Evolutionary conservation across 92 coral and sea anemone species (phyloP).

Genomic region (Desmophyllum pertusum): DNA sequence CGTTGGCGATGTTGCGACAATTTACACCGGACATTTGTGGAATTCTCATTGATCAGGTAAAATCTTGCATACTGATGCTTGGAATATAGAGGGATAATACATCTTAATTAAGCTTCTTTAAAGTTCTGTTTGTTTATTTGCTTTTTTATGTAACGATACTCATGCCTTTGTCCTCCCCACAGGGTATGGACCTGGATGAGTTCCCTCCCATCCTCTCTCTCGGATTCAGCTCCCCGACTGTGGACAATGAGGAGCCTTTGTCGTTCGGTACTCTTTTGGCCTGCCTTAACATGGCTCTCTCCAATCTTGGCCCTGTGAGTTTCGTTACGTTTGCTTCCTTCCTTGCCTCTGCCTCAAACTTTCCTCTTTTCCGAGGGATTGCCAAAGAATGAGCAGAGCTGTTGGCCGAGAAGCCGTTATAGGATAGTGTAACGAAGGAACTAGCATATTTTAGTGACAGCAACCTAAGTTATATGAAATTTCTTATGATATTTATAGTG

Average conservation of each 20-base stretch:
- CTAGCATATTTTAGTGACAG: no score
- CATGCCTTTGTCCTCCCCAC: neutral
- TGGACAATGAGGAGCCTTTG: slow-evolving; percentile 87
- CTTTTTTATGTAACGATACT: neutral
- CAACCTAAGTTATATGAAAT: no score
- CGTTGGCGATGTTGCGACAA: slow-evolving; percentile 89
- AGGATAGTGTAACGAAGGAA: neutral
- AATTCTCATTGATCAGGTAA: slow-evolving; percentile 87
- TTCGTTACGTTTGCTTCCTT: neutral
- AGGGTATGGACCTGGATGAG: slow-evolving; percentile 97
- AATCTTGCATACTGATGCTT: neutral
- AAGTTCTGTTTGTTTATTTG: neutral
- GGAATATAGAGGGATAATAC: neutral
- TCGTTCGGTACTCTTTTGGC: slow-evolving; percentile 94
- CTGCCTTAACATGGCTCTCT: slow-evolving; percentile 93
- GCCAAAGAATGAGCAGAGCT: no score
- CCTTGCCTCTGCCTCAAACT: neutral
- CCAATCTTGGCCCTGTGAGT: slow-evolving; percentile 88
- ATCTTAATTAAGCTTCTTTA: no score
- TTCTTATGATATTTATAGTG: no score
- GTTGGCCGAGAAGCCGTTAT: no score
- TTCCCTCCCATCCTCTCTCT: slow-evolving; percentile 84
- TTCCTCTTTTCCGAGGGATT: neutral
- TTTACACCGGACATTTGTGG: slow-evolving; percentile 95
- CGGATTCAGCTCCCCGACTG: slow-evolving; percentile 90